Evolutionary conservation across 2,888 invertebrate genomes (phyloP).

Genomic region (Neocrepidodera transversa): DNA sequence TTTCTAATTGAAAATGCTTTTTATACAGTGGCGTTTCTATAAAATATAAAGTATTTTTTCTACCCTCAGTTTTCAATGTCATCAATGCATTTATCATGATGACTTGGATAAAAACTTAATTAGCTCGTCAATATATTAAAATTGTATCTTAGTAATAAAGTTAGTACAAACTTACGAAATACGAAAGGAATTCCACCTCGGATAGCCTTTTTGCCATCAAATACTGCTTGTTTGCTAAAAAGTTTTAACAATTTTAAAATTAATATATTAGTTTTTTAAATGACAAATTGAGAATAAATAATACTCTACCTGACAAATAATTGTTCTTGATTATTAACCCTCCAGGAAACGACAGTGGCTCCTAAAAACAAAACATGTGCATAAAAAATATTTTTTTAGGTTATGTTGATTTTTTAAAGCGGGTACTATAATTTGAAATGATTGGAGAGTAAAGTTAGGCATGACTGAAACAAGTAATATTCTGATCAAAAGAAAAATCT

Average conservation of each 20-base stretch:
- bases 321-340: conserved; percentile 95
- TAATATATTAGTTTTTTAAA: not conserved
- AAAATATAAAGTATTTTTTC: no score
- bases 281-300: not conserved
- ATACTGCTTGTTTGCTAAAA: conserved; percentile 91
- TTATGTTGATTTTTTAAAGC: conserved; percentile 50
- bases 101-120: no score
- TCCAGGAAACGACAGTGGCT: conserved; percentile 96
- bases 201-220: conserved; percentile 95
- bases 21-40: no score
- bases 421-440: conserved; percentile 20
- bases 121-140: no score
- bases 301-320: conserved; percentile 89
- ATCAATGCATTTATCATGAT: no score
- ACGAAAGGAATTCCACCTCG: conserved; percentile 96
- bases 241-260: not conserved
- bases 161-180: conserved; percentile 82
- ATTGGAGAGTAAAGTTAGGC: conserved; percentile 4
- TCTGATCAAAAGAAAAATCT: conserved; percentile 53
- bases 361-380: conserved; percentile 66
- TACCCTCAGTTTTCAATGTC: no score
- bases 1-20: no score
- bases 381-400: conserved; percentile 40
- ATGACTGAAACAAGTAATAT: conserved; percentile 22
- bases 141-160: conserved; percentile 6